Base-by-base conservation (phyloP, 2,888 invertebrate species). In the Athetis lepigone region DNA sequence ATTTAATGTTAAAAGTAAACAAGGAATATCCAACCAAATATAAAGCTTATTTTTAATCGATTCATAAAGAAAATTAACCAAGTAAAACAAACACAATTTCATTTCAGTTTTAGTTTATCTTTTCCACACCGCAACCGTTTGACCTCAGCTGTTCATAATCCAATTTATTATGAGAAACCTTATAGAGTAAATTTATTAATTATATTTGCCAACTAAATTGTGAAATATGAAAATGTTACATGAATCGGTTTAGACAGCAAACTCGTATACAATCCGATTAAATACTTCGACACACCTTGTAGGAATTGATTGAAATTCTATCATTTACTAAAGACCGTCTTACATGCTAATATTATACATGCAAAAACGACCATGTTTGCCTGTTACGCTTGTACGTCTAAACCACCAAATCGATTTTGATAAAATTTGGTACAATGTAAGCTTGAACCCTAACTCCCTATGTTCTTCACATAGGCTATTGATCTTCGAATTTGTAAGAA, bases 251-350 rank as follows among this genome's bases (percentile, higher is more conserved):
- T 42, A 45, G 46, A 21, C 52, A 39, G 47, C 50, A 57, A 76
- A 67, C 73, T 64, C 45, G 40, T 75, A 76, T 64, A 36, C 63
- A 75, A 76, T 74, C 69, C 62, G 63, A 77, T 81, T 78, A 33
- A 13, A 33, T 33, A 80, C 65, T 62, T 33, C 50, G 55, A 69
- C 52, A 71, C 57, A 61, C 49, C 63, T 67, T 67, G 51, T 64
- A 66, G 49, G 56, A 65, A 77, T 77, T 70, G 29, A 72, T 80
- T 74, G 59, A 52, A 64, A 70, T 75, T 69, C 50, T 67, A 67
- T 70, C 61, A 49, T 58, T 70, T 71, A 61, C 39, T 54, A 66
- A 74, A 77, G 58, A 61, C 42, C 45, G 62, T 59, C 36, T 52
- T 33, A 37, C 49, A 64, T n/a, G n/a, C n/a, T n/a, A n/a, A n/a